Conservation (phyloP, 2,797 vertebrate genomes). For the Tadarida brasiliensis region DNA sequence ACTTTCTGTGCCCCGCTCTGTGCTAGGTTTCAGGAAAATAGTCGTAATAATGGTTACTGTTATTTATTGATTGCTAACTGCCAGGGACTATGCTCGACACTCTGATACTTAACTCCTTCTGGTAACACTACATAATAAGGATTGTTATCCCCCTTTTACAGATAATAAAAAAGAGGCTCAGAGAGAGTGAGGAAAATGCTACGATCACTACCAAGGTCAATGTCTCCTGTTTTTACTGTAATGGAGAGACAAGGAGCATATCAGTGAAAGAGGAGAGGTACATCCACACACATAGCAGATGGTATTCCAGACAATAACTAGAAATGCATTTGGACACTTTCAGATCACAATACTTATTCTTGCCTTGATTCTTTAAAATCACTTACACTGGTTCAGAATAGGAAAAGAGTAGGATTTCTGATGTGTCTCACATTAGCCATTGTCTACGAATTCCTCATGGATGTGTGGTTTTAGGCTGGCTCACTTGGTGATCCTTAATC, state of each 20-base stretch:
- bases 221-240: not conserved
- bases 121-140: not conserved
- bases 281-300: fast-evolving
- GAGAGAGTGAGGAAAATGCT: not conserved
- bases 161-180: not conserved
- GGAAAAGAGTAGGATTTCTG: not conserved
- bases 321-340: not conserved
- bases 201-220: not conserved
- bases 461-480: not conserved
- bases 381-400: not conserved
- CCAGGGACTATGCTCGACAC: not conserved
- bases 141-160: not conserved
- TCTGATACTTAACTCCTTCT: not conserved
- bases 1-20: not conserved
- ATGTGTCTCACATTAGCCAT: not conserved
- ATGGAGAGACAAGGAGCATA: not conserved
- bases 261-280: not conserved
- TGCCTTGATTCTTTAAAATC: not conserved
- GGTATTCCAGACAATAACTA: not conserved
- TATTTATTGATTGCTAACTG: not conserved
- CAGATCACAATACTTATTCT: not conserved
- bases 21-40: not conserved
- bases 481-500: not conserved
- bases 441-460: not conserved
- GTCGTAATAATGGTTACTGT: not conserved